Base-by-base conservation (phyloP, 2,113 vertebrate genomes). In the Dasypus novemcinctus region DNA sequence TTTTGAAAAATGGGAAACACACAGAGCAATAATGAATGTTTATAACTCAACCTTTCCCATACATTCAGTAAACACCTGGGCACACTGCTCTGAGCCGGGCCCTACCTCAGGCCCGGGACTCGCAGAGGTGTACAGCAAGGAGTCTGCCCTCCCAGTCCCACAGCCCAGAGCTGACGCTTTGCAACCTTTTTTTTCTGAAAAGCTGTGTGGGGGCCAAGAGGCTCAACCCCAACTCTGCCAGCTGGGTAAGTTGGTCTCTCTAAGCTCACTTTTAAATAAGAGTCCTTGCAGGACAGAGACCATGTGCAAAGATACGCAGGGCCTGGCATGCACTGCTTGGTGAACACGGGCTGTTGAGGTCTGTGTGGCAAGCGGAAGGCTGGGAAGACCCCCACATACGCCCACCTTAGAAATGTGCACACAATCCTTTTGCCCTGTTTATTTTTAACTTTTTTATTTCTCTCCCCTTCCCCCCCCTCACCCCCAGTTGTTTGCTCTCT, bases 391-490 rank as follows among this genome's bases (percentile, higher is more conserved):
- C 20, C 57, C 21, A 87, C 86, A 61, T 66, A 85, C 15, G 29
- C 5, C 17, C 54, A 27, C 21, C 83, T 49, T 82, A 71, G 41
- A n/a, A 31, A 52, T 2, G 31, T 13, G 5, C 71, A 80, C 63
- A 61, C 41, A 68, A 33, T 11, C 46, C 36, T 64, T 63, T 54
- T 13, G 11, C 31, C 52, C 29, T n/a, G 1, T 68, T 79, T 57
- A n/a, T 74, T 82, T 84, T 90, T 52, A 81, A 85, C 31, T 33
- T 25, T 94, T 59, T 69, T n/a, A n/a, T n/a, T n/a, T n/a, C n/a
- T n/a, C n/a, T n/a, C n/a, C n/a, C n/a, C n/a, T n/a, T n/a, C n/a
- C n/a, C n/a, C n/a, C n/a, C n/a, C n/a, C n/a, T n/a, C n/a, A n/a
- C n/a, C n/a, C n/a, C n/a, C n/a, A n/a, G n/a, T n/a, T n/a, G n/a